Conservation (phyloP, 2,888 invertebrate genomes). For the Cephus pygmeus region DNA sequence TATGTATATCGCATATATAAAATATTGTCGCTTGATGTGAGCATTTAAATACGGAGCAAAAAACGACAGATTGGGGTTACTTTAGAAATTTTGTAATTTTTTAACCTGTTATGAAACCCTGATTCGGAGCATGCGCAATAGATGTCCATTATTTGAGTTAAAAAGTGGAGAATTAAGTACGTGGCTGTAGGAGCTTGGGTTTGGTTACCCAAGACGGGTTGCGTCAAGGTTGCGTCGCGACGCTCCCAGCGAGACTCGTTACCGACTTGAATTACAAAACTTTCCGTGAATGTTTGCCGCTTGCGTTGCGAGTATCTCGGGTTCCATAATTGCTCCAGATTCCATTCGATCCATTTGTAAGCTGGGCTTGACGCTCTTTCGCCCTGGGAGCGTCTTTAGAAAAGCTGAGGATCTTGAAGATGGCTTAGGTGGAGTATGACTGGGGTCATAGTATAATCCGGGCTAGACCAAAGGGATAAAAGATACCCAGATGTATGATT, state of each 20-base stretch:
- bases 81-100: too few relatives aligned
- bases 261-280: slow-evolving; percentile 3
- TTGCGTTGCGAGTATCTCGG: neutral
- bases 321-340: slow-evolving; percentile 13
- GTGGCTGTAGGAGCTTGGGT: neutral
- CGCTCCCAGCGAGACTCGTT: neutral
- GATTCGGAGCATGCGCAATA: too few relatives aligned
- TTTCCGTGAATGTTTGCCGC: neutral
- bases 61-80: too few relatives aligned
- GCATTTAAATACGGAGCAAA: too few relatives aligned
- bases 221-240: neutral
- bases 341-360: slow-evolving; percentile 16
- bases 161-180: too few relatives aligned
- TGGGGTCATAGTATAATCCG: too few relatives aligned
- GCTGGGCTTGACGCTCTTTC: neutral
- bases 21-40: too few relatives aligned
- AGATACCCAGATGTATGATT: slow-evolving; percentile 45
- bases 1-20: too few relatives aligned
- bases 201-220: slow-evolving; percentile 5
- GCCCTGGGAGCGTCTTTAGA: neutral
- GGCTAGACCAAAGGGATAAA: neutral
- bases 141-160: too few relatives aligned
- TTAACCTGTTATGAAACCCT: too few relatives aligned
- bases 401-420: too few relatives aligned
- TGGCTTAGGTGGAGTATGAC: too few relatives aligned